Evolutionary conservation across 1,140 invertebrate genomes (phyloP), one percentile per base, ranked within the genome.

Genomic region (Aphelenchoides fujianensis): DNA sequence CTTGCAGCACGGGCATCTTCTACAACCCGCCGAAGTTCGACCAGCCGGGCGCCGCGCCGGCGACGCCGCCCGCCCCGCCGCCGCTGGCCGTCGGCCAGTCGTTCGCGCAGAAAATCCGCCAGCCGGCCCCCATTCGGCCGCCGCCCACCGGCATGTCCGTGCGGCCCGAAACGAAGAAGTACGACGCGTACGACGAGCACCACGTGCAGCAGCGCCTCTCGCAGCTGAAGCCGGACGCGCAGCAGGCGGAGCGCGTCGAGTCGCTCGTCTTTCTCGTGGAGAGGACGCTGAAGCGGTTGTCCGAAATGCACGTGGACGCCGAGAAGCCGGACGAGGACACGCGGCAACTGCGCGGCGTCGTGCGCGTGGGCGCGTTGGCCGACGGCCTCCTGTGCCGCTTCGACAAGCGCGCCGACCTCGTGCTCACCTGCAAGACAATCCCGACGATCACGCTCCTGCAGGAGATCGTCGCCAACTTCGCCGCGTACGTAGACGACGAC

Each of bases 341-440:
- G 69, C 89, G 94, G 68, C 89, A 92, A 69, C 86, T 98, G 23
- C 93, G 94, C 86, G 94, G 95, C 62, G 94, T 97, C 9, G 96
- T 98, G 94, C 89, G 95, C 66, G 94, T 98, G 2, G 95, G 95
- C 54, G 90, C 92, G 80, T 87, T 98, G 54, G 94, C 95, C 68
- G 97, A 98, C 86, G 91, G 94, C 52, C 88, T 98, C 27, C 86
- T 98, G 57, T 87, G 97, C 2, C 90, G 91, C 70, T 93, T 92
- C 12, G 94, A 97, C 85, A 90, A 90, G 71, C 89, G 90, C 79
- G 92, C 97, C 57, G 90, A 94, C 76, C 88, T 98, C 63, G 94
- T 97, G 3, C 92, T 97, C 12, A 86, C 98, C 48, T 97, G 94
- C 84, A 90, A 92, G 36, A 92, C 95, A 84, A 95, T 94, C 84